phyloP scores from a whole-genome alignment of 2,888 invertebrate genomes.

The Cephus rjabovi region DNA sequence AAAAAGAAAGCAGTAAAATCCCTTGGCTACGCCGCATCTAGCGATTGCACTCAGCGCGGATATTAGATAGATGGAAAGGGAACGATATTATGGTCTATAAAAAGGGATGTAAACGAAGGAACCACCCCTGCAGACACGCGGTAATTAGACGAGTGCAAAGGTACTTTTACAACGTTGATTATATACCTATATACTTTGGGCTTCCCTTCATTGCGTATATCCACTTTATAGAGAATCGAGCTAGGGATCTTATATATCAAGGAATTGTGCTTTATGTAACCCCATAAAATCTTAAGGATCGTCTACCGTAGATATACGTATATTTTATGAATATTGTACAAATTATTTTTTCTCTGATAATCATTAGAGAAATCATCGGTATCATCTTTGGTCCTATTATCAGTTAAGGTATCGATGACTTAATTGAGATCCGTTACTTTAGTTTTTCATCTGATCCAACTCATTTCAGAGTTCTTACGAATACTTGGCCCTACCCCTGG shows the following conservation, averaged over 20 bases:
- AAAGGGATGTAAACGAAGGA: slow-evolving; percentile 40
- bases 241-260: not conserved
- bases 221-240: not conserved
- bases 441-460: slow-evolving; percentile 12
- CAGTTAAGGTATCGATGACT: not conserved
- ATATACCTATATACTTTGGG: slow-evolving; percentile 17
- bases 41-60: slow-evolving; percentile 1
- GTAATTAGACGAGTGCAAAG: slow-evolving; percentile 42
- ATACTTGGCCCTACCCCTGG: slow-evolving; percentile 37
- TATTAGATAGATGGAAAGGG: slow-evolving; percentile 15
- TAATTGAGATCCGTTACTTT: not conserved
- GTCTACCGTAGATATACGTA: not conserved
- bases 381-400: not conserved
- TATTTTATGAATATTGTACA: no score
- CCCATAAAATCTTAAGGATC: not conserved
- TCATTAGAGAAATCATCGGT: no score
- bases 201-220: not conserved
- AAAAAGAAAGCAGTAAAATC: slow-evolving; percentile 6
- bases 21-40: not conserved
- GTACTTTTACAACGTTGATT: slow-evolving; percentile 39
- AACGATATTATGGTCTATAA: slow-evolving; percentile 30
- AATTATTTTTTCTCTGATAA: not conserved
- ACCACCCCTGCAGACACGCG: slow-evolving; percentile 31
- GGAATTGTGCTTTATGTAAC: not conserved
- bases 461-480: slow-evolving; percentile 47